Conservation (phyloP, 2,113 vertebrate species). For the Melanotaenia duboulayi region DNA sequence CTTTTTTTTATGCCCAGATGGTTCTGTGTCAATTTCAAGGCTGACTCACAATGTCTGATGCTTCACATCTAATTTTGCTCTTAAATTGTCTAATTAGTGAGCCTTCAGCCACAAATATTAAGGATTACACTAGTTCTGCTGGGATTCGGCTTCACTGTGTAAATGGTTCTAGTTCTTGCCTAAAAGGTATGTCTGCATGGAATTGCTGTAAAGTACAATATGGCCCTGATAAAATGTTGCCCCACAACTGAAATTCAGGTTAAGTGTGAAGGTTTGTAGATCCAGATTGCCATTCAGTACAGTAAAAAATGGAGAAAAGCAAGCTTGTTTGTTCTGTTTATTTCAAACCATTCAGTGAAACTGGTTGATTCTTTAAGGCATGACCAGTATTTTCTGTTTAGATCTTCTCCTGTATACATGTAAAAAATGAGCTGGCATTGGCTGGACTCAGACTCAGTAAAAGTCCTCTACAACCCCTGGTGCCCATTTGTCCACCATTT, state of each 20-base stretch:
- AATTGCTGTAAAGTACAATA: background rate
- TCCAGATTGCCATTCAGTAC: constrained; percentile 1
- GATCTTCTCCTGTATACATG: background rate
- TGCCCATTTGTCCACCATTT: too few relatives aligned
- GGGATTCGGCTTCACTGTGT: constrained; percentile 13
- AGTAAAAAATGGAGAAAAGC: background rate
- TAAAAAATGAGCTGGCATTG: background rate
- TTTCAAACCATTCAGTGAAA: background rate
- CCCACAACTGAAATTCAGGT: background rate
- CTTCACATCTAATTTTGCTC: constrained; percentile 37
- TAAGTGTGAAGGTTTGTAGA: background rate
- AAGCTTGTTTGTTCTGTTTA: background rate
- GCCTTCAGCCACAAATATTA: constrained; percentile 35
- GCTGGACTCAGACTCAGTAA: background rate
- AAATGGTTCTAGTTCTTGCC: constrained; percentile 14
- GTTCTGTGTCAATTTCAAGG: constrained; percentile 47
- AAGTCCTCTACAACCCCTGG: background rate
- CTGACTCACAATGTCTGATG: constrained; percentile 49
- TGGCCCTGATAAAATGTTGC: background rate
- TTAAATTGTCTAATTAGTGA: constrained; percentile 52
- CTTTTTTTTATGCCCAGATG: constrained; percentile 44
- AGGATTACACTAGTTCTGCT: constrained; percentile 26
- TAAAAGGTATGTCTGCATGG: constrained; percentile 22
- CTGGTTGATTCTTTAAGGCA: background rate
- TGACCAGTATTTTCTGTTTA: too few relatives aligned